These are phyloP conservation scores for Eudyptes chrysolophus DNA, from an alignment of 2,113 vertebrate genomes.

Conservation along the genomic window DNA sequence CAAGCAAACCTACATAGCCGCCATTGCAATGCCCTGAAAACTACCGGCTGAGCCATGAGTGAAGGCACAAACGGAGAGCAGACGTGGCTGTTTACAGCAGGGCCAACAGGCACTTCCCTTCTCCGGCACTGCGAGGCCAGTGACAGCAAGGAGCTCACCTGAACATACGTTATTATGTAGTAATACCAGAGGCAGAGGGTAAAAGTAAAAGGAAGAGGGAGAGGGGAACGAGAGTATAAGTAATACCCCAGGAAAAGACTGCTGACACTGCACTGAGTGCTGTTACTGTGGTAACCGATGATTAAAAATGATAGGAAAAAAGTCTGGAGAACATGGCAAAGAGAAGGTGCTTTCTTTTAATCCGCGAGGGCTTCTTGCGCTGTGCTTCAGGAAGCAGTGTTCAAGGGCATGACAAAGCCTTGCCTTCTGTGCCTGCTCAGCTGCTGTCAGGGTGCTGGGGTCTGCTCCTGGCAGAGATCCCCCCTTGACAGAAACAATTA, in stretches of 20 bases:
- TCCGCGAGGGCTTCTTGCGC: not conserved
- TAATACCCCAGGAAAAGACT: not conserved
- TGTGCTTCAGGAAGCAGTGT: not conserved
- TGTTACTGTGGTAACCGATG: not conserved
- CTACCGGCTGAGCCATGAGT: not conserved
- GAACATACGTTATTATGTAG: not conserved
- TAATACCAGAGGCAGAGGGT: not conserved
- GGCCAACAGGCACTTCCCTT: not conserved
- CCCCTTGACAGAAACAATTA: slow-evolving; percentile 31
- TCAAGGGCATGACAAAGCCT: not conserved
- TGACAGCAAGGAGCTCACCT: not conserved
- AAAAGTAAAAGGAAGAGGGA: not conserved
- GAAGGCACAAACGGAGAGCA: not conserved
- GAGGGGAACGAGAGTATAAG: not conserved
- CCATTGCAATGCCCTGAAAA: not conserved
- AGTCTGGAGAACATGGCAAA: not conserved
- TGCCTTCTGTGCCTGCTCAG: not conserved
- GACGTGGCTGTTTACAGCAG: not conserved
- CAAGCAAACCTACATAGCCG: not conserved
- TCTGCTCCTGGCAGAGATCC: slow-evolving; percentile 1
- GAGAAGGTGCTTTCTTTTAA: not conserved
- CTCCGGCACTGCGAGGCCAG: not conserved
- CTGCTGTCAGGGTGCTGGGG: not conserved
- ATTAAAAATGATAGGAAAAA: slow-evolving; percentile 34
- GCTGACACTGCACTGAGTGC: not conserved